Conservation (phyloP, 2,797 vertebrate species). For the Borostomias antarcticus region DNA sequence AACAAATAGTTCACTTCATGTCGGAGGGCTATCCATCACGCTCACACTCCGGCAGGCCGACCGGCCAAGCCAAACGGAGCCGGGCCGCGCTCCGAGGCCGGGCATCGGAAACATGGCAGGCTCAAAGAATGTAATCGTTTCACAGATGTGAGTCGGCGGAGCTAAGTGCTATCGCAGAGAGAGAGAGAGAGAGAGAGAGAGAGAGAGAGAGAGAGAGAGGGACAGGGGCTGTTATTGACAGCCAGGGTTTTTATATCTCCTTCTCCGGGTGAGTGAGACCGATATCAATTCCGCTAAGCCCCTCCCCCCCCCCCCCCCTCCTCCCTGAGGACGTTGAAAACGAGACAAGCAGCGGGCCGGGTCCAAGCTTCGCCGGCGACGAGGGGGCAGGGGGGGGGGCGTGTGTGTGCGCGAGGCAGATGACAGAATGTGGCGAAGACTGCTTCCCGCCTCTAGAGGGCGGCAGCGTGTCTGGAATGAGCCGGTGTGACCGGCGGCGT, state of each 20-base stretch:
- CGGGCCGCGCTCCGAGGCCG: constrained; percentile 2
- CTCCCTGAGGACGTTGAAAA: not conserved
- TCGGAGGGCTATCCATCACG: constrained; percentile 60
- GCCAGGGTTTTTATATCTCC: constrained; percentile 26
- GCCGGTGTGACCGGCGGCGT: not conserved
- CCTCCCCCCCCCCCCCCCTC: too few relatives aligned
- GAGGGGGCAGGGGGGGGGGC: too few relatives aligned
- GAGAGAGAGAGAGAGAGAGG: too few relatives aligned
- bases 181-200: too few relatives aligned
- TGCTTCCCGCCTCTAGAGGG: constrained; percentile 53
- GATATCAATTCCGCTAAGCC: not conserved
- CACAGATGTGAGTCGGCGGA: constrained; percentile 42
- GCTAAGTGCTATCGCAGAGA: constrained; percentile 56
- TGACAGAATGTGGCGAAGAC: constrained; percentile 21
- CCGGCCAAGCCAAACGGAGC: constrained; percentile 66
- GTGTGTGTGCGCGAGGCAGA: too few relatives aligned
- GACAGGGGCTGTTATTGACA: constrained; percentile 19
- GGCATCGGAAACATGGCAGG: constrained; percentile 32
- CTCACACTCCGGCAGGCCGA: constrained; percentile 37
- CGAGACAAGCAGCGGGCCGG: too few relatives aligned
- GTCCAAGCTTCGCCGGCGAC: too few relatives aligned
- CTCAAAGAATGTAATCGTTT: constrained; percentile 62
- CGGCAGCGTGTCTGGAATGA: constrained; percentile 41
- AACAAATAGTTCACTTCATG: constrained; percentile 66
- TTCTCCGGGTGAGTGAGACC: not conserved